phyloP scores from a whole-genome alignment of 2,797 vertebrate genomes.

The Danionella dracula region DNA sequence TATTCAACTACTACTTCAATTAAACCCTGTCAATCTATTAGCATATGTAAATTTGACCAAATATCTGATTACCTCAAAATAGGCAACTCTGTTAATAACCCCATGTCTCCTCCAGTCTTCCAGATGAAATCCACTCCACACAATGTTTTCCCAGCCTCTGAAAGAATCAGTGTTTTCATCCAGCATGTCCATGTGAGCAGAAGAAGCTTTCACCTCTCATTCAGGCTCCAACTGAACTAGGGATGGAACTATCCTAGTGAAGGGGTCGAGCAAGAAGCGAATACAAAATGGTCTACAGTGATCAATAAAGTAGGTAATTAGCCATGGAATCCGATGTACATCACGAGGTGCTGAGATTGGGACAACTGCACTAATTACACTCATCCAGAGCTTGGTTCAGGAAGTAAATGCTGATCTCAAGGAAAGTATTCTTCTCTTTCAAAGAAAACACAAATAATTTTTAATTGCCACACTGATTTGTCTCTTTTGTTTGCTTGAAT shows the following conservation, averaged over 20 bases:
- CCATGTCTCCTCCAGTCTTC: constrained; percentile 30
- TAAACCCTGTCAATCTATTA: too few relatives aligned
- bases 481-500: background rate
- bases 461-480: background rate
- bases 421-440: too few relatives aligned
- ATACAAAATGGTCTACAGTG: constrained; percentile 4
- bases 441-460: too few relatives aligned
- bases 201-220: background rate
- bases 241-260: too few relatives aligned
- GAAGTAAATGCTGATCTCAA: background rate
- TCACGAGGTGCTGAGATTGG: constrained; percentile 14
- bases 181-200: constrained; percentile 21
- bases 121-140: constrained; percentile 9
- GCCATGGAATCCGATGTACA: background rate
- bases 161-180: background rate
- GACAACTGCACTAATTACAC: too few relatives aligned
- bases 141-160: constrained; percentile 13
- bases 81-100: constrained; percentile 42
- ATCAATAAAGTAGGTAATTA: constrained; percentile 41
- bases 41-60: too few relatives aligned
- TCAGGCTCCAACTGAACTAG: too few relatives aligned
- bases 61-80: constrained; percentile 48
- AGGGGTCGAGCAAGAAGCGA: background rate
- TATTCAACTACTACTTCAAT: too few relatives aligned
- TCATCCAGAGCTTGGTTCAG: too few relatives aligned